A percentile compares a stretch with the other conserved stretches of the same genome.
phyloP scores from a whole-genome alignment of 2,113 vertebrate species.

The Cottus gobio region DNA sequence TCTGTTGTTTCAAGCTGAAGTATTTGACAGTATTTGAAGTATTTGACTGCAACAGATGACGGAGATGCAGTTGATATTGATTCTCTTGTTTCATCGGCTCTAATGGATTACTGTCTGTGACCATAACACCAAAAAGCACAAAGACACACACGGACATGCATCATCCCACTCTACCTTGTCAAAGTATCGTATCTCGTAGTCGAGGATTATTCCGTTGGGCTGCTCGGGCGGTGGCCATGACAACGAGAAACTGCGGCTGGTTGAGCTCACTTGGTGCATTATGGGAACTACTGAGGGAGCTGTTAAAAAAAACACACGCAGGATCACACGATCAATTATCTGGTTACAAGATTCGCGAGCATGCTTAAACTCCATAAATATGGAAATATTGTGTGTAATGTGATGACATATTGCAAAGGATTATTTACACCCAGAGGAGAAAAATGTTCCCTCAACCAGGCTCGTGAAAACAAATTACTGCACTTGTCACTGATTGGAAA shows the following conservation, averaged over 20 bases:
- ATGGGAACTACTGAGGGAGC: conserved; percentile 95
- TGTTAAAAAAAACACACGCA: conserved; percentile 69
- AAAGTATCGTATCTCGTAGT: conserved; percentile 95
- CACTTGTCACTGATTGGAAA: conserved; percentile 61
- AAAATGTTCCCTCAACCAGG: conserved; percentile 56
- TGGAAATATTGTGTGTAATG: conserved; percentile 50
- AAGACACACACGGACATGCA: conserved; percentile 45
- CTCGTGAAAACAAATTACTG: conserved; percentile 65
- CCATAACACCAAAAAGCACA: conserved; percentile 25
- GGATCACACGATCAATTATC: conserved; percentile 57
- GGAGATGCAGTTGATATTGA: conserved; percentile 46
- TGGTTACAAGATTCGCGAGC: conserved; percentile 29
- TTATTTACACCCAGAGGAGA: conserved; percentile 57
- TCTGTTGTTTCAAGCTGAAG: not conserved
- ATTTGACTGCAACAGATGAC: conserved; percentile 54
- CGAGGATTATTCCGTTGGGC: conserved; percentile 96
- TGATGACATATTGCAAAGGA: conserved; percentile 47
- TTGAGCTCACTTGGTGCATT: conserved; percentile 98
- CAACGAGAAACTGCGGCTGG: conserved; percentile 94
- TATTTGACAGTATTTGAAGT: not conserved
- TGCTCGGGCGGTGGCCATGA: conserved; percentile 97
- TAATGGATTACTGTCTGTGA: conserved; percentile 48
- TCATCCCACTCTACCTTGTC: conserved; percentile 89
- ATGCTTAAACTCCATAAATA: conserved; percentile 53
- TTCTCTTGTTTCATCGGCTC: conserved; percentile 48